Base-by-base conservation (phyloP, 30 jellyfish, hydroid and myxozoan species). In the Aurelia coerulea region DNA sequence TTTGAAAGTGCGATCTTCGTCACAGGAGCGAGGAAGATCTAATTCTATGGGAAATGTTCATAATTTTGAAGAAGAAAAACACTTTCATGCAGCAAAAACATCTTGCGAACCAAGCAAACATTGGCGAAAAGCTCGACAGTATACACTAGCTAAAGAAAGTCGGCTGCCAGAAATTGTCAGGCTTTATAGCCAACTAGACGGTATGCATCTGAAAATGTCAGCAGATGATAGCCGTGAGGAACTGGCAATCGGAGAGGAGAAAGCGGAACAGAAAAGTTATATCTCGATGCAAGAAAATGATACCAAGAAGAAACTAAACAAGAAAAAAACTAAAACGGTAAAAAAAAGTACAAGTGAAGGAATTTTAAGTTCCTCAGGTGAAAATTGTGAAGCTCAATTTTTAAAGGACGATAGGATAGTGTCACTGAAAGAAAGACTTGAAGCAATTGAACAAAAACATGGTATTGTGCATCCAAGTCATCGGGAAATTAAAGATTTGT, bases 361-460 rank as follows among this genome's bases (percentile, higher is more conserved):
- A 9, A 17, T 76, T 62, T 13, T 77, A 29, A 64, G 23, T 49
- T 13, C 58, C n/a, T 12, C 18, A 37, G 78, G 37, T 42, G 59
- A 41, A 5, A 15, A 19, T 53, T 78, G 35, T 4, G 87, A 77
- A 23, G 10, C 34, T 23, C 39, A 58, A 76, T 34, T 18, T 32
- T 29, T 29, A 39, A 77, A 46, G 35, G 46, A 0, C 17, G 46
- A 29, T 1, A 35, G 65, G 51, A 39, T 11, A 7, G 58, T 81
- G 59, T 81, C 90, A 17, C 81, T 81, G 3, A 82, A 81, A 52
- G 81, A 81, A 53, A 49, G 90, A 67, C 83, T 81, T 1, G 53
- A 68, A 35, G 81, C 81, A 16, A 67, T 81, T 15, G 90, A 81
- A 52, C 51, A 50, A 6, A 32, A 42, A 59, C 84, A 81, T 70